Base-by-base conservation (phyloP, 2,888 invertebrate genomes). In the Ptychoptera contaminata region DNA sequence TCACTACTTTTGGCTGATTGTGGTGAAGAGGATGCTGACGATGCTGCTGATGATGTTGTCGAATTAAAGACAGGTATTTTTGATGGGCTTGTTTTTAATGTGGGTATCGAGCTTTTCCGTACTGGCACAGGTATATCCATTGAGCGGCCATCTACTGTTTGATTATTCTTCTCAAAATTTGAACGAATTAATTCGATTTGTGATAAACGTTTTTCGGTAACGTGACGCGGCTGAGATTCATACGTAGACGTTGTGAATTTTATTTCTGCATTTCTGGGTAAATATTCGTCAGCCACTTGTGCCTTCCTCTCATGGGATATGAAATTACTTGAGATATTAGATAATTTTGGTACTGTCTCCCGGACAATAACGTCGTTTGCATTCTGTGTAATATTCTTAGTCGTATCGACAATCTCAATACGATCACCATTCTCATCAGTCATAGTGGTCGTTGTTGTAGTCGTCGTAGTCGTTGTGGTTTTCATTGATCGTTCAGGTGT, bases 211-310 rank as follows among this genome's bases (percentile, higher is more conserved):
- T 75, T 67, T 54, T 74, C 74, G 16, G 36, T 37, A 6, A 31
- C 30, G 14, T 42, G 38, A 15, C 37, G 29, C 3, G 40, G 36
- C 4, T 70, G 69, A 51, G 70, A 67, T 66, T 76, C 76, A 55
- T 76, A 76, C 10, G 75, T 76, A 0, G 76, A 72, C 29, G 76
- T 76, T 15, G 74, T 69, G 60, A 77, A 77, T 56, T 74, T 69
- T 50, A 77, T 76, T 53, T 72, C 72, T 48, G 72, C 69, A 58
- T 71, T 71, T 54, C 71, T 60, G 30, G 71, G 71, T 51, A 71
- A 51, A 55, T 70, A 49, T 38, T 49, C 45, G 9, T 47, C 44
- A 14, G 48, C 48, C 16, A 44, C 36, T n/a, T 46, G 40, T 11
- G 32, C 40, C 23, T 23, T 23, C 8, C 38, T 37, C 34, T 48